Percentiles rank a stretch among this genome's conserved stretches.
Conservation (phyloP, 2,797 vertebrate species). For the Morelia viridis region DNA sequence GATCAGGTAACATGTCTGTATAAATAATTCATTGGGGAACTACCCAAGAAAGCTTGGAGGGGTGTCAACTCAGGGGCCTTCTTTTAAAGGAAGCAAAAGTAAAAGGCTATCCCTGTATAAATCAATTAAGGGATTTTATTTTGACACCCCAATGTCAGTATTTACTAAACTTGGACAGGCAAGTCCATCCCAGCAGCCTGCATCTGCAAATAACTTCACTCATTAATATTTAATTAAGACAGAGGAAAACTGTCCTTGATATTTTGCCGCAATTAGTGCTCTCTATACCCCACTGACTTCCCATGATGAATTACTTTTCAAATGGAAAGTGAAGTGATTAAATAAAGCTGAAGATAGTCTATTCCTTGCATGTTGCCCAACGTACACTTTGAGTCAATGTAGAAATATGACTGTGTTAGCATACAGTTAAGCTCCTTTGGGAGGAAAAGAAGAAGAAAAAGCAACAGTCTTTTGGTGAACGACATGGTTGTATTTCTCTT, state of each 20-base stretch:
- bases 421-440: constrained; percentile 21
- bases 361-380: constrained; percentile 62
- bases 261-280: constrained; percentile 81
- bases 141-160: constrained; percentile 76
- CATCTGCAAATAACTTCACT: constrained; percentile 82
- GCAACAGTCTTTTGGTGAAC: neutral
- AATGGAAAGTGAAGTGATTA: constrained; percentile 83
- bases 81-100: constrained; percentile 58
- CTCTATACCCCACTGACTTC: constrained; percentile 80
- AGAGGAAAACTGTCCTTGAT: constrained; percentile 83
- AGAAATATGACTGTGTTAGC: constrained; percentile 30
- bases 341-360: constrained; percentile 77
- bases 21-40: constrained; percentile 78
- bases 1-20: constrained; percentile 72
- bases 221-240: constrained; percentile 85
- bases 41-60: constrained; percentile 69
- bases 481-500: neutral
- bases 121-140: constrained; percentile 80
- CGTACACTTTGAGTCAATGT: constrained; percentile 53
- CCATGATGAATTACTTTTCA: constrained; percentile 83
- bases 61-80: constrained; percentile 74
- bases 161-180: constrained; percentile 78
- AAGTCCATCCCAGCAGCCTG: constrained; percentile 76
- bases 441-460: neutral
- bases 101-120: constrained; percentile 72